Evolutionary conservation across 2,888 invertebrate species (phyloP).

Genomic region (Hemicrepidius hirtus): DNA sequence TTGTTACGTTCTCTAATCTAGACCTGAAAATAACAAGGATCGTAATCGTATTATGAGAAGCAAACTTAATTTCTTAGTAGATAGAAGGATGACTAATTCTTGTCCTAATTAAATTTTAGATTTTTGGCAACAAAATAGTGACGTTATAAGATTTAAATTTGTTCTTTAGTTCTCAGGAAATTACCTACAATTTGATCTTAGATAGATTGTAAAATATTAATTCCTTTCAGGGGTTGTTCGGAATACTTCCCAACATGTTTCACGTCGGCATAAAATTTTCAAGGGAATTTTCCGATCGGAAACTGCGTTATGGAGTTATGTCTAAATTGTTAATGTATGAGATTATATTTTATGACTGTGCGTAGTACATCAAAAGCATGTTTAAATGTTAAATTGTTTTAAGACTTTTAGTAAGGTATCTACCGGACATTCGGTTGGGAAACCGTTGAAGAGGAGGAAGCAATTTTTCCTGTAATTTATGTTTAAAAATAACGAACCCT

Average conservation of each 20-base stretch:
- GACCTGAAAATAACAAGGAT: not conserved
- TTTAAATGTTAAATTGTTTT: not conserved
- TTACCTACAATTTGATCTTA: not conserved
- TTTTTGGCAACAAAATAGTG: too few species aligned
- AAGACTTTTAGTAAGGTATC: too few species aligned
- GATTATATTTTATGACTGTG: not conserved
- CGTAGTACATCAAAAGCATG: not conserved
- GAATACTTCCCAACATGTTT: not conserved
- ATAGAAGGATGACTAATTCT: too few species aligned
- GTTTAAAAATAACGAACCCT: not conserved
- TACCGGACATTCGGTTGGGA: too few species aligned
- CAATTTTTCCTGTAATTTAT: too few species aligned
- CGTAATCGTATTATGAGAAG: too few species aligned
- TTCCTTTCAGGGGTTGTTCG: not conserved
- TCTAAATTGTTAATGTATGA: not conserved
- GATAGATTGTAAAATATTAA: not conserved
- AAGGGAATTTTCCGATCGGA: not conserved
- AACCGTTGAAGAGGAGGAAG: too few species aligned
- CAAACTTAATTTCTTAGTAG: too few species aligned
- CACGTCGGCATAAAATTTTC: constrained; percentile 3
- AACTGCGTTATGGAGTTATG: not conserved
- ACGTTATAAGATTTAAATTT: too few species aligned
- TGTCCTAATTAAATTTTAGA: too few species aligned
- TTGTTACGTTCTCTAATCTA: not conserved
- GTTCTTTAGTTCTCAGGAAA: too few species aligned